Percentiles rank a stretch among this genome's conserved stretches.
These are phyloP conservation scores for Pongo abelii DNA, from an alignment of 2,113 vertebrate species.

Conservation along the genomic window DNA sequence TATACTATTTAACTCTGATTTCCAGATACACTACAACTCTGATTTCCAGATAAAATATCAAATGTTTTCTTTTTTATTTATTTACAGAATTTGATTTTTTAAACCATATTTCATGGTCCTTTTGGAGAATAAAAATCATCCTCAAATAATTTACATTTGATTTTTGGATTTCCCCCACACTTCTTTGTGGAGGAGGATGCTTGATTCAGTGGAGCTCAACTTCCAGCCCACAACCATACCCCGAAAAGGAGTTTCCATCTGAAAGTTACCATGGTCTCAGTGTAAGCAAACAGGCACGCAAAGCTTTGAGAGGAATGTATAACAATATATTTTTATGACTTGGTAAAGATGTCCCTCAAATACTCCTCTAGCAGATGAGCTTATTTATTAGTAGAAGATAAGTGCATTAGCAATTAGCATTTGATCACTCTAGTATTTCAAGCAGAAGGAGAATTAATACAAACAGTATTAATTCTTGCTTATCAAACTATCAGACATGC, in stretches of 20 bases:
- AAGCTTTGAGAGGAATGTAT: background rate
- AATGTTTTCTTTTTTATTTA: conserved; percentile 18
- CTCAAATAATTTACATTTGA: background rate
- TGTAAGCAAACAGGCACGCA: background rate
- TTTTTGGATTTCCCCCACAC: background rate
- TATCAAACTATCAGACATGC: background rate
- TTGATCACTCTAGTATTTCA: background rate
- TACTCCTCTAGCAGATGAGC: background rate
- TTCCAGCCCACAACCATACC: background rate
- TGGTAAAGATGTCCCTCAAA: background rate
- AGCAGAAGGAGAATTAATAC: background rate
- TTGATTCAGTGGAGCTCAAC: background rate
- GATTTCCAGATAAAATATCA: background rate
- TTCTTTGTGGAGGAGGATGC: background rate
- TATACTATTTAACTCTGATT: background rate
- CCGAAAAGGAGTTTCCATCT: background rate
- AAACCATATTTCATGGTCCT: background rate
- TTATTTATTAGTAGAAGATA: background rate
- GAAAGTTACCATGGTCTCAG: background rate
- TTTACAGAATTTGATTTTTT: background rate
- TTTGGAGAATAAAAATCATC: background rate
- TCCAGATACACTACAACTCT: background rate
- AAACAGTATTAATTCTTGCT: background rate
- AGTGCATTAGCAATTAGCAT: background rate
- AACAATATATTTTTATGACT: background rate